Conservation (phyloP, 2,888 invertebrate species). For the Drosophila lacicola region DNA sequence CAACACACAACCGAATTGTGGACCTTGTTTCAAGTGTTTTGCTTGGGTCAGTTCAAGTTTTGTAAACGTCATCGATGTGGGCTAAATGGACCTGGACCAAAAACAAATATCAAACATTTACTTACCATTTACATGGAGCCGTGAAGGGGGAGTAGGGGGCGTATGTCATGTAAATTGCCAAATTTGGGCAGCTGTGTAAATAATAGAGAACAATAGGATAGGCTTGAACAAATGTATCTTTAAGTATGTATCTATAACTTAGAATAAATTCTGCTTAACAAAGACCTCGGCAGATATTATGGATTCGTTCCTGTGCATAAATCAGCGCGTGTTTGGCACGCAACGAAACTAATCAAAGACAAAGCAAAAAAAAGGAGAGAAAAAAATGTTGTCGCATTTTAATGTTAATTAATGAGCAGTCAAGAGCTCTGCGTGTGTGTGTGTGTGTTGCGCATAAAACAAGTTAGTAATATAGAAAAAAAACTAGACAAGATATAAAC, state of each 20-base stretch:
- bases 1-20: slow-evolving; percentile 16
- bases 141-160: not conserved
- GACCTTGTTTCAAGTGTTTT: slow-evolving; percentile 32
- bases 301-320: slow-evolving; percentile 40
- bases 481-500: slow-evolving; percentile 4
- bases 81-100: slow-evolving; percentile 2
- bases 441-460: slow-evolving; percentile 33
- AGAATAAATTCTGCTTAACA: slow-evolving; percentile 42
- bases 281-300: slow-evolving; percentile 20
- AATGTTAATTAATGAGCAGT: slow-evolving; percentile 67
- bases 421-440: slow-evolving; percentile 3
- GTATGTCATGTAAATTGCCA: slow-evolving; percentile 17
- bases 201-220: slow-evolving; percentile 20
- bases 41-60: slow-evolving; percentile 28
- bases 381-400: slow-evolving; percentile 60
- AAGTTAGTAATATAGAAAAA: slow-evolving; percentile 44
- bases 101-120: slow-evolving; percentile 20
- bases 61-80: slow-evolving; percentile 60
- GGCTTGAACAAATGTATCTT: slow-evolving; percentile 30
- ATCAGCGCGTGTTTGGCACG: slow-evolving; percentile 58
- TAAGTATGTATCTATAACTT: slow-evolving; percentile 31
- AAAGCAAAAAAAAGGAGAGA: slow-evolving; percentile 5
- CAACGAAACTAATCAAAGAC: slow-evolving; percentile 50
- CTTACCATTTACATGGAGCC: slow-evolving; percentile 43
- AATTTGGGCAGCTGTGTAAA: slow-evolving; percentile 40